Conservation (phyloP, 2,888 invertebrate species). For the Julus scanicus region DNA sequence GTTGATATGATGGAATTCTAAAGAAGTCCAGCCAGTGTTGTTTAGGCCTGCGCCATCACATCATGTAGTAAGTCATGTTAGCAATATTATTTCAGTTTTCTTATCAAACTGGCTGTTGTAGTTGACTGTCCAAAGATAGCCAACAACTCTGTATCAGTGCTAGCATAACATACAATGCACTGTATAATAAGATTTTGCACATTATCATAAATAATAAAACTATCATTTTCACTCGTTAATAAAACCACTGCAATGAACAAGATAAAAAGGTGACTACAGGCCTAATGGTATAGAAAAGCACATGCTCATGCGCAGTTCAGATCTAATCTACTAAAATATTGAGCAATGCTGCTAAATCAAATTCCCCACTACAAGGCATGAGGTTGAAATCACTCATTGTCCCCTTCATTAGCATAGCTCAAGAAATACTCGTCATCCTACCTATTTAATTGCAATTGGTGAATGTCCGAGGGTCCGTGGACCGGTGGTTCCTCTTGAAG, state of each 20-base stretch:
- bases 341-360: not conserved
- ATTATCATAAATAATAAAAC: not conserved
- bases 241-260: not conserved
- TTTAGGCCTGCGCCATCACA: too few species aligned
- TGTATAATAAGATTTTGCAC: not conserved
- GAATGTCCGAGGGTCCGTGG: not conserved
- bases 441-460: slow-evolving; percentile 49
- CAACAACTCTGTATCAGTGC: not conserved
- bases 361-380: not conserved
- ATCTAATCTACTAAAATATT: not conserved
- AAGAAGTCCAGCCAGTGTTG: too few species aligned
- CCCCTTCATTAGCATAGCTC: not conserved
- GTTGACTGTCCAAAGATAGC: not conserved
- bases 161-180: not conserved
- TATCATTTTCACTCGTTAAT: not conserved
- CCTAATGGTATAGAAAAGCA: not conserved
- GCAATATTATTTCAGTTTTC: too few species aligned
- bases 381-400: not conserved
- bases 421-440: slow-evolving; percentile 5
- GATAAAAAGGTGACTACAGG: not conserved
- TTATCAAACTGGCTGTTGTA: too few species aligned
- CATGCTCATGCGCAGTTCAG: not conserved
- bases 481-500: slow-evolving; percentile 14
- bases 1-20: too few species aligned
- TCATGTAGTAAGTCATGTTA: too few species aligned